Evolutionary conservation across 2,888 invertebrate species (phyloP).

Genomic region (Ophion ventricosus): DNA sequence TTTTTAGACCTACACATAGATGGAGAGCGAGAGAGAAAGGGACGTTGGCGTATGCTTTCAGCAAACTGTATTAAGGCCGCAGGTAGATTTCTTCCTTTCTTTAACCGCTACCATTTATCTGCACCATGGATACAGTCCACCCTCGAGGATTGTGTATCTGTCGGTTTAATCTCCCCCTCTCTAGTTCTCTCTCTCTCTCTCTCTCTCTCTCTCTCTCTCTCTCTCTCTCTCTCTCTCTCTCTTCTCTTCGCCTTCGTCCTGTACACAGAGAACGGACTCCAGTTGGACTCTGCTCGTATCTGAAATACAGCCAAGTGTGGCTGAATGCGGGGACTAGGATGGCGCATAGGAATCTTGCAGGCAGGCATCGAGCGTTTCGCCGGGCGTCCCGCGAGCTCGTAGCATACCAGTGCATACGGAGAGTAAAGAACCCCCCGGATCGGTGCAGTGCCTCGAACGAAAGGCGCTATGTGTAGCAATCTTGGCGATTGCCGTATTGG

Average conservation of each 20-base stretch:
- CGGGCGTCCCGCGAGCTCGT: conserved; percentile 33
- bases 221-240: conserved; percentile 32
- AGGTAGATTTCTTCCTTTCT: conserved; percentile 49
- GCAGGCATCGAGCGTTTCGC: conserved; percentile 41
- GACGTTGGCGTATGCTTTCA: conserved; percentile 43
- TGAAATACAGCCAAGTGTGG: conserved; percentile 51
- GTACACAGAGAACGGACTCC: conserved; percentile 67
- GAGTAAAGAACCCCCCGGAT: conserved; percentile 54
- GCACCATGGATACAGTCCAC: conserved; percentile 65
- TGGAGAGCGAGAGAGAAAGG: not conserved
- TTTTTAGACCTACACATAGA: not conserved
- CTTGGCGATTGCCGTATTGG: conserved; percentile 72
- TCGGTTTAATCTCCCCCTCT: conserved; percentile 49
- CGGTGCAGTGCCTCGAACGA: conserved; percentile 64
- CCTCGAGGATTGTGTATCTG: conserved; percentile 59
- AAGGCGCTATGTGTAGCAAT: conserved; percentile 76
- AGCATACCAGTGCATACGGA: conserved; percentile 56
- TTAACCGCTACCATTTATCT: conserved; percentile 60
- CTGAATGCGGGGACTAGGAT: conserved; percentile 58
- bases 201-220: conserved; percentile 8
- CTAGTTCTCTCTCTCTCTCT: conserved; percentile 33
- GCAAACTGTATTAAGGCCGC: conserved; percentile 43
- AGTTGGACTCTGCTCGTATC: conserved; percentile 29
- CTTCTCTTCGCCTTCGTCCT: conserved; percentile 13
- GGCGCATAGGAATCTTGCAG: conserved; percentile 65